A percentile compares a stretch with the other conserved stretches of the same genome.
Conservation (phyloP, 2,113 vertebrate species). For the Ceratotherium simum region DNA sequence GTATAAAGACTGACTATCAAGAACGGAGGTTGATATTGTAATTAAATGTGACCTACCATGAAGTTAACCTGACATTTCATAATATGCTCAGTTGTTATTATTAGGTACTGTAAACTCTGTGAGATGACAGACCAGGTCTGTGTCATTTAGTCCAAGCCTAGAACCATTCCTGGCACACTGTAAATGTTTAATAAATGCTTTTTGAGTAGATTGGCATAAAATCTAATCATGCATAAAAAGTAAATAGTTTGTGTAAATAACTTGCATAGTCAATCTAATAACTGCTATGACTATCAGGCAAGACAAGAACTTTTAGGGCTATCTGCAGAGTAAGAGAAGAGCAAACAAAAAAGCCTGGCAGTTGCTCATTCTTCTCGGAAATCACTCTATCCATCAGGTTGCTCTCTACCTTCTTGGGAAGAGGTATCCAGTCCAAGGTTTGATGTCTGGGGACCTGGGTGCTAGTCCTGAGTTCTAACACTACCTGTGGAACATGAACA, state of each 20-base stretch:
- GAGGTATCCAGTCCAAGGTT: not conserved
- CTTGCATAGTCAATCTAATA: not conserved
- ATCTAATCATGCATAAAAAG: not conserved
- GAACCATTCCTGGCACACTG: not conserved
- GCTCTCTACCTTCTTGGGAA: not conserved
- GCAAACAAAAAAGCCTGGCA: not conserved
- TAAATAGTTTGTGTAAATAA: slow-evolving; percentile 34
- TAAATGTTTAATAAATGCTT: not conserved
- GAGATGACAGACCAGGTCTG: not conserved
- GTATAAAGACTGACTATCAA: not conserved
- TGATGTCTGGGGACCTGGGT: not conserved
- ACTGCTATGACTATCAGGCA: not conserved
- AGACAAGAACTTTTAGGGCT: not conserved
- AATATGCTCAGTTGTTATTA: not conserved
- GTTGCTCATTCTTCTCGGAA: not conserved
- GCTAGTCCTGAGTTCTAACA: not conserved
- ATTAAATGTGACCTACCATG: not conserved
- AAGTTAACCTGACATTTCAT: slow-evolving; percentile 5
- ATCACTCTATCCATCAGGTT: not conserved
- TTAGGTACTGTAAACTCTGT: not conserved
- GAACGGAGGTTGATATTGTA: not conserved
- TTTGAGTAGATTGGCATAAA: not conserved
- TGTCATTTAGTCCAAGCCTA: not conserved
- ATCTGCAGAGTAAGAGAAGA: not conserved
- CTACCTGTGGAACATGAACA: not conserved